phyloP scores from a whole-genome alignment of 1,140 invertebrate species.

The Doryteuthis pealeii region DNA sequence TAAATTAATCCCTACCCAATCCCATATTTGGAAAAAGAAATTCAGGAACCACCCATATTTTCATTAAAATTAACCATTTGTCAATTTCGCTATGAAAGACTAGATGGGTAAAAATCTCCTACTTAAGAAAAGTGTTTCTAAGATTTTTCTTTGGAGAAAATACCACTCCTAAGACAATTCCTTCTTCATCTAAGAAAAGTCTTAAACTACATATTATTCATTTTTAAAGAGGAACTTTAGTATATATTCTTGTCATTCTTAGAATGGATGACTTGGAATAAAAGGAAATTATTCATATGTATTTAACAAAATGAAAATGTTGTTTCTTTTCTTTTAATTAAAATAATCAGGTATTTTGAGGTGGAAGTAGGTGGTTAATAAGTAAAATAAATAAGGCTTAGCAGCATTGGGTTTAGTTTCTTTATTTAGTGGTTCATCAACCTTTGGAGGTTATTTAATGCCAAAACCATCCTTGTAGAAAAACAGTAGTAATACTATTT shows the following conservation, averaged over 20 bases:
- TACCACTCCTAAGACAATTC: neutral
- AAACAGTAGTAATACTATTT: too few relatives aligned
- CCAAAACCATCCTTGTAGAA: too few relatives aligned
- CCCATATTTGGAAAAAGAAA: neutral
- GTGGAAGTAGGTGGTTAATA: neutral
- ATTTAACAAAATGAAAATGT: neutral
- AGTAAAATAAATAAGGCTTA: too few relatives aligned
- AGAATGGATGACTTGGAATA: neutral
- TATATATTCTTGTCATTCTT: neutral
- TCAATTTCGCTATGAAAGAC: neutral
- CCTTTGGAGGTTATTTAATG: too few relatives aligned
- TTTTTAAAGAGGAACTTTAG: neutral
- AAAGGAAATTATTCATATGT: neutral
- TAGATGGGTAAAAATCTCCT: neutral
- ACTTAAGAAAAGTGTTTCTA: neutral
- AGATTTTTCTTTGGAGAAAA: slow-evolving; percentile 1
- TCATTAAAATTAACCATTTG: neutral
- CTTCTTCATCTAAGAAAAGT: neutral
- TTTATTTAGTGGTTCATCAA: too few relatives aligned
- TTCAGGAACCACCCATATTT: neutral
- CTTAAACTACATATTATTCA: neutral
- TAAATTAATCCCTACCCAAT: too few relatives aligned
- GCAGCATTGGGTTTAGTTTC: too few relatives aligned
- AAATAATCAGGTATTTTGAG: neutral
- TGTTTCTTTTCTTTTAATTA: neutral